Percentiles rank a stretch among this genome's conserved stretches.
phyloP scores from a whole-genome alignment of 2,797 vertebrate genomes.

The Mus minutoides region DNA sequence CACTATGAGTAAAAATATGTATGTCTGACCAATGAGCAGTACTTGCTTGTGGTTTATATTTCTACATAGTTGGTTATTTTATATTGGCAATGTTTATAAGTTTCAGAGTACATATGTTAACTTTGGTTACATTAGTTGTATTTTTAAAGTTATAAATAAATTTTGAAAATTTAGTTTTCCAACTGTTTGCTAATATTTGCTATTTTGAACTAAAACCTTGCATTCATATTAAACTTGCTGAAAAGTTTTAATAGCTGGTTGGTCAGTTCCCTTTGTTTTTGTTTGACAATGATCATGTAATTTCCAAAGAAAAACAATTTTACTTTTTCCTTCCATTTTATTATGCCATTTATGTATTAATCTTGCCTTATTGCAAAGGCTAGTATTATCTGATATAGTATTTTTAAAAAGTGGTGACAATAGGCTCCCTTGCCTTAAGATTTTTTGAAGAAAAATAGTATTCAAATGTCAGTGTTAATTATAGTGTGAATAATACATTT shows the following conservation, averaged over 20 bases:
- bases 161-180: constrained; percentile 23
- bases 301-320: background rate
- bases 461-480: background rate
- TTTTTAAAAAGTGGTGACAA: background rate
- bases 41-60: background rate
- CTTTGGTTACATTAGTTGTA: background rate
- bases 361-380: background rate
- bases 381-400: background rate
- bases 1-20: background rate
- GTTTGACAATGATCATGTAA: background rate
- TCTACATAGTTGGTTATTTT: constrained; percentile 18
- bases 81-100: constrained; percentile 21
- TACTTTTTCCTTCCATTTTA: background rate
- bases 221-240: background rate
- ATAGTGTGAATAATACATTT: background rate
- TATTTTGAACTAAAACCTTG: background rate
- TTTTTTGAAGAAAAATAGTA: background rate
- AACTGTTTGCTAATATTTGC: background rate
- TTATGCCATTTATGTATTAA: background rate
- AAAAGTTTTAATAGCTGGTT: background rate
- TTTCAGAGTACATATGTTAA: background rate
- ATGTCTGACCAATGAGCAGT: background rate
- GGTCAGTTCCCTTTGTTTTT: background rate
- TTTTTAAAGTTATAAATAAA: constrained; percentile 16
- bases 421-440: background rate